Conservation (phyloP, 2,888 invertebrate genomes). For the Alentia gelatinosa region DNA sequence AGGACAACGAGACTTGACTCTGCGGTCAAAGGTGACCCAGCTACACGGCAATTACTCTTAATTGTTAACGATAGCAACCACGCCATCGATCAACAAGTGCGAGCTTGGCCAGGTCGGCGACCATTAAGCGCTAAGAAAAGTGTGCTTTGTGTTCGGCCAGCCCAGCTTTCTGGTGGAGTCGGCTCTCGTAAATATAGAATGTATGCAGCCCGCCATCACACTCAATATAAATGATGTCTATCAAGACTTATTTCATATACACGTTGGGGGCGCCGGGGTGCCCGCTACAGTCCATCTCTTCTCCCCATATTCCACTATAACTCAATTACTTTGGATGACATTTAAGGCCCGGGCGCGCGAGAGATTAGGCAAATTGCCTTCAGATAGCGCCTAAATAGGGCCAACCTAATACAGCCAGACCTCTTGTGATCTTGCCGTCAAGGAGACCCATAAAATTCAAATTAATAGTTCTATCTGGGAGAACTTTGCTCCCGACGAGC, state of each 20-base stretch:
- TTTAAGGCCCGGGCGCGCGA: neutral
- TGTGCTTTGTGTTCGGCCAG: neutral
- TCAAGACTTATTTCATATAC: constrained; percentile 47
- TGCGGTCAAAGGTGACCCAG: neutral
- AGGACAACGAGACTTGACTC: neutral
- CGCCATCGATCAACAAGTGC: neutral
- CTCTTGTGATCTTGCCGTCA: constrained; percentile 36
- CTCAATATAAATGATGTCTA: constrained; percentile 12
- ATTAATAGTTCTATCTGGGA: constrained; percentile 40
- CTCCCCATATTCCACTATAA: constrained; percentile 1
- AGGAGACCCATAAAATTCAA: constrained; percentile 36
- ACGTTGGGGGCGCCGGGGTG: neutral
- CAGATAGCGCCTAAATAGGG: constrained; percentile 31
- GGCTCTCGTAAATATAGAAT: constrained; percentile 4
- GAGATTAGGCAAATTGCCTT: constrained; percentile 47
- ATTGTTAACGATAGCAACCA: neutral
- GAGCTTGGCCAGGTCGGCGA: neutral
- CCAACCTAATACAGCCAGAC: constrained; percentile 43
- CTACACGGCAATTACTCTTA: neutral
- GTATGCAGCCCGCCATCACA: constrained; percentile 1
- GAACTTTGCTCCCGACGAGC: constrained; percentile 12
- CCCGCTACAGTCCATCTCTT: neutral
- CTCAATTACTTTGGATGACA: constrained; percentile 34
- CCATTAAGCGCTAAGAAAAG: neutral
- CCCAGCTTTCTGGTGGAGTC: neutral